Conservation (phyloP, 1,140 invertebrate genomes). For the Aphis gossypii region DNA sequence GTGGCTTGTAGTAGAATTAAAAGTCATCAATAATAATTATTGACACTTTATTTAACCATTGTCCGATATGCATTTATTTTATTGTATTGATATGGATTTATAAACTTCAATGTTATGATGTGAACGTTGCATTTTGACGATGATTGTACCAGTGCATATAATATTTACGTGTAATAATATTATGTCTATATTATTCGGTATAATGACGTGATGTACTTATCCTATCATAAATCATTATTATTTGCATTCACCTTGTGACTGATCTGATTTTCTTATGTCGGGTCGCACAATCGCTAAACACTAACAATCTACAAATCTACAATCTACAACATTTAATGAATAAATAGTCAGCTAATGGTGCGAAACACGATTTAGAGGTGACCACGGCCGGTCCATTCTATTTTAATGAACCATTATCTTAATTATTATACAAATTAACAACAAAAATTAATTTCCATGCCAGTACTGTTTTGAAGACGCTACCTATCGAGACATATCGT, state of each 20-base stretch:
- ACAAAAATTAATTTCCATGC: too few relatives aligned
- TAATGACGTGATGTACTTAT: not conserved
- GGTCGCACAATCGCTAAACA: not conserved
- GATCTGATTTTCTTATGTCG: not conserved
- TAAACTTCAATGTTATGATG: not conserved
- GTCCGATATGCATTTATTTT: not conserved
- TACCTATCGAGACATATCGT: too few relatives aligned
- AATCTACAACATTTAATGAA: not conserved
- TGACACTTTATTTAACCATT: not conserved
- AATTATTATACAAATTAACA: not conserved
- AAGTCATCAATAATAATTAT: slow-evolving; percentile 17
- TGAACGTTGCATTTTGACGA: not conserved
- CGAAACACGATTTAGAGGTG: not conserved
- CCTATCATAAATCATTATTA: not conserved
- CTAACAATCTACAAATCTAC: too few relatives aligned
- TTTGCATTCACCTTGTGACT: not conserved
- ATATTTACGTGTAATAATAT: not conserved
- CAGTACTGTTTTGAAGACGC: too few relatives aligned
- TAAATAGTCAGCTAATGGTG: not conserved
- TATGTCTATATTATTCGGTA: not conserved
- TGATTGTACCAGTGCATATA: not conserved
- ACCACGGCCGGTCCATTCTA: not conserved
- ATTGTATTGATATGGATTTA: not conserved
- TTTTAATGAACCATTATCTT: not conserved
- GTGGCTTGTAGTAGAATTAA: not conserved